Base-by-base conservation (phyloP, 2,113 vertebrate genomes). In the Epinephelus moara region DNA sequence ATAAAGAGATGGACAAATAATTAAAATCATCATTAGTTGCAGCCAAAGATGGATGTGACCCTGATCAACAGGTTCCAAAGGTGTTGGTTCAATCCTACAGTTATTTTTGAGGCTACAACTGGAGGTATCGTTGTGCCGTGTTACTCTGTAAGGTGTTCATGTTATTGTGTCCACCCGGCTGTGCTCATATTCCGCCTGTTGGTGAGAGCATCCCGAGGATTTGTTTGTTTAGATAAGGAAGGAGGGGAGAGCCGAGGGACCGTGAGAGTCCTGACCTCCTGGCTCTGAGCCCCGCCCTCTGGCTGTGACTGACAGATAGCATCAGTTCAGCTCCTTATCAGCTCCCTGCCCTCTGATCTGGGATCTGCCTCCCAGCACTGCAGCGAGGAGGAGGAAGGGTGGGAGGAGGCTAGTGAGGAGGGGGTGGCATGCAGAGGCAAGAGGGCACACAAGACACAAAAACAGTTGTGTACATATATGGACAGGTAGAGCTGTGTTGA, bases 241-340 rank as follows among this genome's bases (percentile, higher is more conserved):
- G 88, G 81, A 82, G 85, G 72, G 76, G 74, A 77, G 85, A 86
- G 87, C 70, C 59, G 18, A 83, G 88, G 81, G 91, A 88, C 81
- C 27, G 30, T 63, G 66, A 63, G 86, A 79, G 85, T 80, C 78
- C 84, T 92, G 92, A 91, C 88, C 89, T 81, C 71, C 59, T 80
- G 88, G 82, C 82, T 85, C 75, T 52, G 75, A 84, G 92, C 81
- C 86, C 88, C 91, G 77, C 91, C 93, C 92, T 93, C 87, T 70
- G 83, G 89, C 91, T 88, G 75, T 94, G 93, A 94, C 88, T 92
- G 94, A 93, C 92, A 94, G 95, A 95, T 96, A 95, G 84, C 91
- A 96, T 95, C 95, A 92, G 87, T 85, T n/a, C 87, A 64, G 71
- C 81, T 89, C 81, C 88, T 95, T 95, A 96, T 96, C 94, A 89